Conservation (phyloP, 2,113 vertebrate genomes). For the Trematocara macrostoma region DNA sequence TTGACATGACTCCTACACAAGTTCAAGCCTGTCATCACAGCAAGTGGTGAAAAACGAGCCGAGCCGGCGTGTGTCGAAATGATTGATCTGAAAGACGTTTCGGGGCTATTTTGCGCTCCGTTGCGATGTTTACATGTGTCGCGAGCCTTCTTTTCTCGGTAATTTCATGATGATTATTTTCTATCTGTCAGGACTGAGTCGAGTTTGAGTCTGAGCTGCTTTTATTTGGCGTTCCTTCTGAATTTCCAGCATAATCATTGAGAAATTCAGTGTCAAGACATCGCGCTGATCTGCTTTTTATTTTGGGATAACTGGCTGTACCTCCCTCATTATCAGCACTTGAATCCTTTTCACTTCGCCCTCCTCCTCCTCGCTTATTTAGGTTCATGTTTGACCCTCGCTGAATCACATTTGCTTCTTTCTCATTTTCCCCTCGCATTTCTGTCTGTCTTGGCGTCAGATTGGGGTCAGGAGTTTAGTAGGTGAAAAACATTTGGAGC, state of each 20-base stretch:
- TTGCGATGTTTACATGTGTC: conserved; percentile 24
- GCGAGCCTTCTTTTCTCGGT: neutral
- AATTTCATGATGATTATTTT: conserved; percentile 15
- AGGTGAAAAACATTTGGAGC: conserved; percentile 73
- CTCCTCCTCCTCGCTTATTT: neutral
- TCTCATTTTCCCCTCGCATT: conserved; percentile 25
- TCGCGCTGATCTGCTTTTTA: neutral
- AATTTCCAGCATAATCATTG: neutral
- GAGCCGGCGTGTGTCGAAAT: neutral
- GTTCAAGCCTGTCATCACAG: conserved; percentile 51
- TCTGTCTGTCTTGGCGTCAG: conserved; percentile 65
- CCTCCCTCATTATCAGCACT: neutral
- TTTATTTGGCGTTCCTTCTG: neutral
- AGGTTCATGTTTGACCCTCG: conserved; percentile 18
- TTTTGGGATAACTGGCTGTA: neutral
- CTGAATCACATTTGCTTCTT: conserved; percentile 27
- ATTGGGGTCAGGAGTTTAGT: conserved; percentile 77
- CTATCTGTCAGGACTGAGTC: neutral
- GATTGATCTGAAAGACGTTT: conserved; percentile 32
- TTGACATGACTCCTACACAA: conserved; percentile 55
- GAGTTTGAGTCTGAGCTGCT: neutral
- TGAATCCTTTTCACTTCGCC: neutral
- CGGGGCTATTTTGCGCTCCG: neutral
- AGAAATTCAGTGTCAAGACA: neutral
- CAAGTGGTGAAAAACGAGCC: conserved; percentile 28